Evolutionary conservation across 2,113 vertebrate genomes (phyloP), one percentile per base, ranked within the genome.

Genomic region (Spilogale gracilis): DNA sequence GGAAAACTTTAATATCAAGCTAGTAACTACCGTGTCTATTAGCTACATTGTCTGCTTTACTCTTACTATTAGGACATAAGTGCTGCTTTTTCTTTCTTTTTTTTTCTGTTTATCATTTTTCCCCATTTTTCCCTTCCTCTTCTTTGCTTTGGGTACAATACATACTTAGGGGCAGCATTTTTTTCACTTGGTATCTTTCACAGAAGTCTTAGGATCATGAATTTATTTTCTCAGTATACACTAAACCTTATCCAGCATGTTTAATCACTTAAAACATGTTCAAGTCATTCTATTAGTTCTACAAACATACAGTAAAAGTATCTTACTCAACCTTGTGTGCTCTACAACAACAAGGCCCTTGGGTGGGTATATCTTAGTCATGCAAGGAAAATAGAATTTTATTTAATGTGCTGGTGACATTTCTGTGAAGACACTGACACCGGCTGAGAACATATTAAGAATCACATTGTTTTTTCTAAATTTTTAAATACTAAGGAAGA

Each of bases 101-200:
- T 60, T 60, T 97, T 83, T 38, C 81, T 85, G 23, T 73, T 95
- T 88, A 82, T 89, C 18, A 56, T 69, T 69, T 95, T 78, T 87
- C 43, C 25, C 45, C 18, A 56, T 69, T 69, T 95, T 78, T 87
- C 43, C 25, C 45, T 94, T 91, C 30, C 8, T 60, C 8, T 73
- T 83, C 45, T 54, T 83, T 89, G 21, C 78, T 97, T 92, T 84
- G 4, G 30, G 27, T 54, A 16, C 3, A 94, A n/a, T 74, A 43
- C 9, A 91, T 43, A 14, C 6, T 60, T 74, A 38, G 65, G 8
- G 18, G 17, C 5, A 50, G 0, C 54, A 85, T 38, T 63, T 10
- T 50, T 95, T 58, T 94, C 38, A 91, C 2, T 27, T 12, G 50
- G 0, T 12, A 23, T 54, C 84, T 96, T 91, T 73, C 7, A 82